Evolutionary conservation across 2,113 vertebrate genomes (phyloP), one percentile per base, ranked within the genome.

Genomic region (Chaetodon trifascialis): DNA sequence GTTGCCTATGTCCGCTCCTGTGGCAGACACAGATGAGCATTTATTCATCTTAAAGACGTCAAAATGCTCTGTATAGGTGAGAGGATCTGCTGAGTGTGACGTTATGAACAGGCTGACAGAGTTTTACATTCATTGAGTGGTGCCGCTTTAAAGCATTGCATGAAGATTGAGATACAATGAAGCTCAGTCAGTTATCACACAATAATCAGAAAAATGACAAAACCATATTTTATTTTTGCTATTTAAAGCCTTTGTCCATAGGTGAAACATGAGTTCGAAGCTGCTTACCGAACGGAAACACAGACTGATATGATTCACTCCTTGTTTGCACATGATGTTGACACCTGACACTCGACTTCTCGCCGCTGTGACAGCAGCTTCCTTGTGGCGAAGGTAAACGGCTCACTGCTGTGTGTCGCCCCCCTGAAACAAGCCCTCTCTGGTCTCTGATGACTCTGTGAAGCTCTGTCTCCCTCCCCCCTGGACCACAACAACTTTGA

Each of bases 401-500:
- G 52, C 63, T 51, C 64, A 30, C 14, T 46, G 58, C 75, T 58
- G 82, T 10, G 62, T 49, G 52, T 63, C 25, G 14, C 55, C 8
- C 14, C 34, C 21, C 78, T 42, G 2, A 73, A 83, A 76, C 86
- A 36, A 74, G 70, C 62, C 58, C 76, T 88, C 66, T 64, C 44
- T 19, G 67, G 73, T 83, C 79, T 76, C 59, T 65, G 66, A 80
- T 63, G 70, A 81, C 79, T 83, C 72, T 47, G 62, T 55, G 84
- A 17, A 67, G 68, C 67, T 81, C 59, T n/a, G 7, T 38, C 63
- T 49, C 63, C 60, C 68, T 4, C 38, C 64, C 46, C 42, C 68
- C 49, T n/a, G 66, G 65, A 76, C 89, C 54, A 73, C 84, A 62
- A 88, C 88, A 83, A 91, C 73, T 89, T 86, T 89, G 88, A 93